A percentile compares a stretch with the other conserved stretches of the same genome.
These are phyloP conservation scores for Erythrolamprus reginae DNA, from an alignment of 2,113 vertebrate species.

Conservation along the genomic window DNA sequence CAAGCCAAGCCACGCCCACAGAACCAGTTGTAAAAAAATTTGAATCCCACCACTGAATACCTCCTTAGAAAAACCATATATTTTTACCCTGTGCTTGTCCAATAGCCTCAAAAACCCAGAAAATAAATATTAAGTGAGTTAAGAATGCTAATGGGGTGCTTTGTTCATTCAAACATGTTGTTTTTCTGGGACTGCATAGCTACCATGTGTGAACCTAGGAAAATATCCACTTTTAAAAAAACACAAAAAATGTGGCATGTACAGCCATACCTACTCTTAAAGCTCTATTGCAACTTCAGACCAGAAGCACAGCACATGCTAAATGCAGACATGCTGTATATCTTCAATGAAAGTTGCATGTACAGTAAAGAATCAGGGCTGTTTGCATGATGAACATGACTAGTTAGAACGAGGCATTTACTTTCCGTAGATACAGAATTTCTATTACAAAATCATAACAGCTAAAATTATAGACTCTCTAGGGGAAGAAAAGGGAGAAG, in stretches of 20 bases:
- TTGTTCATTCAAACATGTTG: background rate
- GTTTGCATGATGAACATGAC: background rate
- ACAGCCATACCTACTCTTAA: background rate
- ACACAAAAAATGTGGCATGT: background rate
- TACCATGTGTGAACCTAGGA: background rate
- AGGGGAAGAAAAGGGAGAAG: background rate
- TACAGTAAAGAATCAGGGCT: background rate
- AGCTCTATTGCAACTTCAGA: background rate
- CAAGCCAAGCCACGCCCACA: too few relatives aligned
- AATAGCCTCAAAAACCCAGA: background rate
- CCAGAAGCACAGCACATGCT: background rate
- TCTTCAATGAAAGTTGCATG: background rate
- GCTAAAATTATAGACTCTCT: background rate
- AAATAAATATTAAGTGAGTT: background rate
- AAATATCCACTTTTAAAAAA: background rate
- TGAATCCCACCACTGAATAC: too few relatives aligned
- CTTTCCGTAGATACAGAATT: background rate
- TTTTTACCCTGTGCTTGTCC: background rate
- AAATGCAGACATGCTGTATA: background rate
- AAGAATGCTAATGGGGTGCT: background rate
- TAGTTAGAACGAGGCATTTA: background rate
- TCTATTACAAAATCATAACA: background rate
- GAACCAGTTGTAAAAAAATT: too few relatives aligned
- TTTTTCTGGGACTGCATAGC: background rate
- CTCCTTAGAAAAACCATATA: background rate